Conservation (phyloP, 2,888 invertebrate species). For the Zeuzera pyrina region DNA sequence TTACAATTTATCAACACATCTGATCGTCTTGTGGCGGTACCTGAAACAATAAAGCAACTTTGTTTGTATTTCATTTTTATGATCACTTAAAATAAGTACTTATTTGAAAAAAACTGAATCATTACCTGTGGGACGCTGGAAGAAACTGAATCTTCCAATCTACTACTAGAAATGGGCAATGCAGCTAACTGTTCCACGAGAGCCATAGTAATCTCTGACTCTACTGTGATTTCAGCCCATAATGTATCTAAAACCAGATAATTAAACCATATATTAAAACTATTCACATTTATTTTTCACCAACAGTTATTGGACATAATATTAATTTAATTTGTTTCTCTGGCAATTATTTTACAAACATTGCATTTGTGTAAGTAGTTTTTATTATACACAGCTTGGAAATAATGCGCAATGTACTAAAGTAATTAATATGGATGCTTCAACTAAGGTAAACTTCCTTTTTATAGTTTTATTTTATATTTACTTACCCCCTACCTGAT, state of each 20-base stretch:
- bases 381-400: not conserved
- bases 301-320: no score
- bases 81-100: not conserved
- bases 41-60: slow-evolving; percentile 39
- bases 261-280: no score
- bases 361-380: no score
- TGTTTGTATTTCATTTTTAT: not conserved
- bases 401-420: no score
- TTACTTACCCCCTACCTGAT: slow-evolving; percentile 94
- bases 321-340: no score
- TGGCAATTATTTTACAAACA: no score
- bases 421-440: no score
- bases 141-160: slow-evolving; percentile 36
- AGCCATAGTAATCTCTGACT: slow-evolving; percentile 84
- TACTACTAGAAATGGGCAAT: slow-evolving; percentile 58
- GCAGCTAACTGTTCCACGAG: slow-evolving; percentile 83
- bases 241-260: slow-evolving; percentile 84
- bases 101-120: not conserved
- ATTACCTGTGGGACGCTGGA: slow-evolving; percentile 10
- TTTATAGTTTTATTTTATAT: no score
- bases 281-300: no score
- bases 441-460: no score
- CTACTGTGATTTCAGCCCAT: slow-evolving; percentile 87
- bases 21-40: slow-evolving; percentile 61
- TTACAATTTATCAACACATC: slow-evolving; percentile 50